Evolutionary conservation across 2,113 vertebrate species (phyloP), one percentile per base, ranked within the genome.

Genomic region (Campylorhamphus procurvoides): DNA sequence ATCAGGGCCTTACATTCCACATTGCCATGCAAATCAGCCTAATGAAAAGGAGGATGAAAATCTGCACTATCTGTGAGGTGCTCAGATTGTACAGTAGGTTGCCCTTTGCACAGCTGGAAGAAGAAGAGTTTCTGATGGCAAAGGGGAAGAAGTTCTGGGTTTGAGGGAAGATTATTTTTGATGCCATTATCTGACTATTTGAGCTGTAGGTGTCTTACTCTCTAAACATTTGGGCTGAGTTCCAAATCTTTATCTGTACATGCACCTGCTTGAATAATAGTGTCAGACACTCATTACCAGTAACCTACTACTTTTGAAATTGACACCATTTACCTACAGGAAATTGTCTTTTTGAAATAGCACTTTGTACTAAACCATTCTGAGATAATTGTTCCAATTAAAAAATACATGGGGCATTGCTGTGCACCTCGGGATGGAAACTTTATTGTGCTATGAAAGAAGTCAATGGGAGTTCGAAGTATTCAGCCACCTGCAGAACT

Each of bases 311-410:
- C 90, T 95, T 95, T 81, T 84, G 76, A 86, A 95, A 93, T 56
- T 72, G 92, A 93, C 93, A 90, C 52, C 80, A 79, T 96, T 93
- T 96, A 90, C 90, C 86, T 93, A 66, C 73, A 96, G 96, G 92
- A 96, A 96, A 95, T 90, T 94, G 87, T 74, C 71, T 96, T 93
- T 93, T 93, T 92, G 72, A 94, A 96, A 92, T 35, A 73, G 37
- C 33, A 64, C 80, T 89, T 90, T 16, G 42, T 75, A 73, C 79
- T 75, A 79, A 92, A 69, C 73, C 69, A 46, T 93, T 93, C 69
- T 75, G 88, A 93, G 88, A 94, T 97, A 97, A 97, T 95, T 95
- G 95, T 87, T 78, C 73, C 83, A 96, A 92, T 94, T 96, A 96
- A 96, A 92, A 96, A 92, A 93, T 92, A 89, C 87, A 84, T 12